phyloP scores from a whole-genome alignment of 2,888 invertebrate genomes.

The Aporophyla lueneburgensis region DNA sequence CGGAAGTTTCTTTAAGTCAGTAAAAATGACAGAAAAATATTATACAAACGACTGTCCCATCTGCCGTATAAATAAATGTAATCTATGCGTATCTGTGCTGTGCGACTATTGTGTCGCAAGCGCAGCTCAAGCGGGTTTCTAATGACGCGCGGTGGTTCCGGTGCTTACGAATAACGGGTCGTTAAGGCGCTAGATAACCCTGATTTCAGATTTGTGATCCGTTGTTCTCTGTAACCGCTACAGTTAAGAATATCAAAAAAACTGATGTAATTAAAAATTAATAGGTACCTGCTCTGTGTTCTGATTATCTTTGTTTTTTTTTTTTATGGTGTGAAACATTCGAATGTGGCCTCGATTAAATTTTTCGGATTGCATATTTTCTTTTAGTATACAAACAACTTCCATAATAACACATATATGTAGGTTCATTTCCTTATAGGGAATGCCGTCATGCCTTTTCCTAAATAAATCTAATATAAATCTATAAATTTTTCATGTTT shows the following conservation, averaged over 20 bases:
- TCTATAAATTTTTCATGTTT: no score
- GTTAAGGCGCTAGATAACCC: slow-evolving; percentile 52
- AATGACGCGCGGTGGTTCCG: slow-evolving; percentile 71
- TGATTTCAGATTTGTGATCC: slow-evolving; percentile 16
- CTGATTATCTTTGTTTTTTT: not conserved
- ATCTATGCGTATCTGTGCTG: slow-evolving; percentile 59
- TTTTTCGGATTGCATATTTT: not conserved
- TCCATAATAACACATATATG: no score
- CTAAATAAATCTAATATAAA: not conserved
- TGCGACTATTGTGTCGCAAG: slow-evolving; percentile 76
- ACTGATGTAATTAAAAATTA: no score
- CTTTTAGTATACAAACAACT: not conserved
- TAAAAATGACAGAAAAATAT: not conserved
- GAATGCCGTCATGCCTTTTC: not conserved
- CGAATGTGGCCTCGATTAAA: not conserved
- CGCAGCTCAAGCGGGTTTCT: slow-evolving; percentile 74
- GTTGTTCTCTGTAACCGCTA: slow-evolving; percentile 12
- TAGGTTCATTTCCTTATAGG: not conserved
- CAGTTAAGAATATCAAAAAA: not conserved
- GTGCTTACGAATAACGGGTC: slow-evolving; percentile 66
- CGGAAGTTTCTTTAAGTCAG: not conserved
- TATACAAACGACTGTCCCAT: slow-evolving; percentile 25
- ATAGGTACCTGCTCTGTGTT: not conserved
- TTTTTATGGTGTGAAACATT: not conserved
- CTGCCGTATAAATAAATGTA: slow-evolving; percentile 39